Evolutionary conservation across 2,888 invertebrate species (phyloP).

Genomic region (Thymelicus acteon): DNA sequence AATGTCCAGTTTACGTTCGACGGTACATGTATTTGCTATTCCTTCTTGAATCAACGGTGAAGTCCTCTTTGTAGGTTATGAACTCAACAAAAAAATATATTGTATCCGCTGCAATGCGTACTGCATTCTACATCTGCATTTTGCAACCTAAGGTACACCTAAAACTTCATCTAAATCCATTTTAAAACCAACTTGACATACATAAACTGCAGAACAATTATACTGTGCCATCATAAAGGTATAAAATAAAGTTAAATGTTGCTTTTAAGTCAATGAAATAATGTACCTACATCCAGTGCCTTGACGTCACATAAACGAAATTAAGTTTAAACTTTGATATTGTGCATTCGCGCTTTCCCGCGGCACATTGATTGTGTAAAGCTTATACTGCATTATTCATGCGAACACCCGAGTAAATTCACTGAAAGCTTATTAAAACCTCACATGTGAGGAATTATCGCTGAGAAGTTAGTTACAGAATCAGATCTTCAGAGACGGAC

Average conservation of each 20-base stretch:
- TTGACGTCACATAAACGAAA: constrained; percentile 28
- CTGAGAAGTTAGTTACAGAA: background rate
- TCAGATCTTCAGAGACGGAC: background rate
- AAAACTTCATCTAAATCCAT: constrained; percentile 13
- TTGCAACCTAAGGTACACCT: background rate
- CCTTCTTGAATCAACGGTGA: no score
- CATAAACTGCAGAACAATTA: constrained; percentile 11
- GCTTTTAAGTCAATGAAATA: constrained; percentile 24
- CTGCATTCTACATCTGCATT: no score
- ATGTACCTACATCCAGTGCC: constrained; percentile 6
- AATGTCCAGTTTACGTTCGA: no score
- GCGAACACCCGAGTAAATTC: constrained; percentile 9
- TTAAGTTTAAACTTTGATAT: constrained; percentile 24
- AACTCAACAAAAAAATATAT: background rate
- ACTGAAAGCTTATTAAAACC: constrained; percentile 10
- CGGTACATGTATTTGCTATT: no score
- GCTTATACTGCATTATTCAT: constrained; percentile 13
- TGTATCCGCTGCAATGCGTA: constrained; percentile 1
- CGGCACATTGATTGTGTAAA: constrained; percentile 27
- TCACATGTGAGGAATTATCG: constrained; percentile 6
- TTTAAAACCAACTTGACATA: constrained; percentile 21
- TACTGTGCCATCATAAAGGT: constrained; percentile 3
- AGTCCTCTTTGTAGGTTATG: background rate
- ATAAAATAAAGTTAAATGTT: constrained; percentile 19
- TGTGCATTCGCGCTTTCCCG: constrained; percentile 19